Conservation (phyloP, 2,113 vertebrate genomes). For the Ranitomeya variabilis region DNA sequence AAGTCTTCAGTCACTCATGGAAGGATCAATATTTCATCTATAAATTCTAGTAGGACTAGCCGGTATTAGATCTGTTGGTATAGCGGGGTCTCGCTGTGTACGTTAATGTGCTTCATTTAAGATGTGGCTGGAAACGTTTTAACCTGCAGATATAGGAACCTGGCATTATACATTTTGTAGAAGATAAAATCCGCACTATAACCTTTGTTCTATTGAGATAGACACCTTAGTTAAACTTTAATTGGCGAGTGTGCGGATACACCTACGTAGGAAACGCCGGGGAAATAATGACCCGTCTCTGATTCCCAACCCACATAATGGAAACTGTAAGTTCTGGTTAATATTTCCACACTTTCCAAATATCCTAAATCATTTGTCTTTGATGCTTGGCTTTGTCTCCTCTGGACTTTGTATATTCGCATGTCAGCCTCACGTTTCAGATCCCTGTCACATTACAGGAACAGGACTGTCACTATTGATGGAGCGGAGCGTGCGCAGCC, state of each 20-base stretch:
- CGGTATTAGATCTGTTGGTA: background rate
- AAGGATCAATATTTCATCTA: background rate
- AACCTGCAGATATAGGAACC: background rate
- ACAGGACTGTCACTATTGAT: background rate
- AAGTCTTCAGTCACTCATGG: background rate
- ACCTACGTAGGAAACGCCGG: background rate
- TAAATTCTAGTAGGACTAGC: background rate
- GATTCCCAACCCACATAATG: background rate
- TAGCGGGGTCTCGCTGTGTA: no score
- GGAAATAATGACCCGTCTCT: background rate
- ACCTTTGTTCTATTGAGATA: slow-evolving; percentile 42
- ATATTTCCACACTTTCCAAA: background rate
- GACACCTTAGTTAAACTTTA: slow-evolving; percentile 44
- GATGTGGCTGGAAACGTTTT: background rate
- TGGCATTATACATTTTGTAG: background rate
- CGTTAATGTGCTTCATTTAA: background rate
- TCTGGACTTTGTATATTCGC: background rate
- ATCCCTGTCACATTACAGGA: background rate
- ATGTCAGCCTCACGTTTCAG: background rate
- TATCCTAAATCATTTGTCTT: background rate
- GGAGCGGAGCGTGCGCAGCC: background rate
- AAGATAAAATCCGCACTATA: background rate
- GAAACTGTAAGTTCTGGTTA: slow-evolving; percentile 17
- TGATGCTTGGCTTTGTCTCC: background rate
- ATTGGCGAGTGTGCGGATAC: background rate